Evolutionary conservation across 2,113 vertebrate genomes (phyloP).

Genomic region (Bujurquina vittata): DNA sequence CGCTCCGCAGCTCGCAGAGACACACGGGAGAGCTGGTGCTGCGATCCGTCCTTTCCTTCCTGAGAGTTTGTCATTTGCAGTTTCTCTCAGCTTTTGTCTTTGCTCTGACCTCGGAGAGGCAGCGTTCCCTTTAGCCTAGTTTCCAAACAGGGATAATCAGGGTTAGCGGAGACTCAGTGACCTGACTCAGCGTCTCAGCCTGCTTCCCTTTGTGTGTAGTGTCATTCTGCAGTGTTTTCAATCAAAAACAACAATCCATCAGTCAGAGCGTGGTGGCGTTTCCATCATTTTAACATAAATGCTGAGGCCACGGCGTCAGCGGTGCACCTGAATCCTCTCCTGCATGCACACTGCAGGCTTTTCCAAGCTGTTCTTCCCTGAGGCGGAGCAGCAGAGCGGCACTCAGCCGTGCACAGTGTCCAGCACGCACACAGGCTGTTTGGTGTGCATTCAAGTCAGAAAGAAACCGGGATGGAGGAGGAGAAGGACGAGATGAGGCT

Average conservation of each 20-base stretch:
- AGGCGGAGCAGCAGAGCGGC: slow-evolving; percentile 26
- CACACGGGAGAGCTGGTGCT: neutral
- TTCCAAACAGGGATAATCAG: slow-evolving; percentile 8
- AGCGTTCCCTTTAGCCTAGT: slow-evolving; percentile 19
- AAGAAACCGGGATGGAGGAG: neutral
- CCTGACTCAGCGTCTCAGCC: neutral
- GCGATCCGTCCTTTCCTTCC: neutral
- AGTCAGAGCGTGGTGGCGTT: neutral
- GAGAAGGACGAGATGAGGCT: neutral
- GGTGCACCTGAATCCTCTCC: neutral
- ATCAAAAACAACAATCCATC: neutral
- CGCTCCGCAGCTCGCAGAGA: neutral
- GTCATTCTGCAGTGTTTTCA: neutral
- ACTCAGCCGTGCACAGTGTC: slow-evolving; percentile 32
- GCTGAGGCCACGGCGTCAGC: slow-evolving; percentile 10
- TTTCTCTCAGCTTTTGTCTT: neutral
- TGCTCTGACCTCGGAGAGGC: neutral
- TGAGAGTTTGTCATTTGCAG: neutral
- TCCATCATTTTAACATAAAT: neutral
- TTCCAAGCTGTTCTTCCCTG: slow-evolving; percentile 2
- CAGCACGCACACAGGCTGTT: slow-evolving; percentile 27
- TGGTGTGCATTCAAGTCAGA: slow-evolving; percentile 6
- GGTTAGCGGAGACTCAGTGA: slow-evolving; percentile 4
- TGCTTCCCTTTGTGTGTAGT: neutral
- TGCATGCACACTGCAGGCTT: slow-evolving; percentile 8